Base-by-base conservation (phyloP, 1,140 invertebrate species). In the Oedothorax gibbosus region DNA sequence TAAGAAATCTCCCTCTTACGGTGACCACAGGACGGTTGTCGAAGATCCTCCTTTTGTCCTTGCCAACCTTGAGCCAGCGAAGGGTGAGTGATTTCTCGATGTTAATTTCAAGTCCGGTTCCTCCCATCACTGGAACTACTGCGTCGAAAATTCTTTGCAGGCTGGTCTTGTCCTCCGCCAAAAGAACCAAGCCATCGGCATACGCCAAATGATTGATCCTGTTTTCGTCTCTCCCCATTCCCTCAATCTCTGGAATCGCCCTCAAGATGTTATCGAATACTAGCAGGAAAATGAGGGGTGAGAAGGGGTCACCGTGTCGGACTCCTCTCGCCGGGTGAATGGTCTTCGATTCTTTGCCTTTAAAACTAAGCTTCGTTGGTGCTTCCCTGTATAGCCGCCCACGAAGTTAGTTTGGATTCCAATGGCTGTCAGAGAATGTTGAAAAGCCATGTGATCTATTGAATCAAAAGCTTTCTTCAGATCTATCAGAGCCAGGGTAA, bases 391-490 rank as follows among this genome's bases (percentile, higher is more conserved):
- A 65, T n/a, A 65, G 12, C 12, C 12, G 20, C 64, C 20, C 18
- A 8, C 7, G 64, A 65, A 65, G 10, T 20, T 20, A 7, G 10
- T 18, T 10, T 65, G 12, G 7, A 65, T 18, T 65, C 64, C 64
- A 20, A 7, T 8, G n/a, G 7, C 8, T 8, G 12, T 12, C 18
- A 65, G 20, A 14, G 64, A 65, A 8, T 8, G 7, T 8, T 14
- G 20, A 65, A 65, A n/a, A 7, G 64, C 64, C 8, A 8, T 7
- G 20, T 65, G 64, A 7, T 20, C 20, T 8, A 65, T 7, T 10
- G 10, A n/a, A 20, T 65, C 64, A 65, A 65, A 65, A 8, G 64
- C 64, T 18, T 65, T 65, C 64, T 65, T 20, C n/a, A 65, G 64
- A 65, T 65, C 64, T 7, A 65, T 12, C 7, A 18, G 20, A 8